A percentile compares a stretch with the other conserved stretches of the same genome.
Evolutionary conservation across 2,888 invertebrate species (phyloP).

Genomic region (Lathronympha strigana): DNA sequence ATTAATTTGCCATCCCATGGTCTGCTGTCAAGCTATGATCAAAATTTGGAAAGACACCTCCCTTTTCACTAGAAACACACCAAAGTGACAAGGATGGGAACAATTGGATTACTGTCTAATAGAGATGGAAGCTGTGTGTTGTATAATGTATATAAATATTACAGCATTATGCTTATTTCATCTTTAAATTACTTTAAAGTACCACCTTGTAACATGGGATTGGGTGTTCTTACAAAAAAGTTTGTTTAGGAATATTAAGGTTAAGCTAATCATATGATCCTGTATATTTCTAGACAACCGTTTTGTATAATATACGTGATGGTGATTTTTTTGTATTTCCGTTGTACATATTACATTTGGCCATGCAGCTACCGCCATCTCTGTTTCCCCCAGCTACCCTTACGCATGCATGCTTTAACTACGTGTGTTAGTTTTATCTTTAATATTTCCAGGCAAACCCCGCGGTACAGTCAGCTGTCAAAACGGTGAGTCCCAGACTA

Average conservation of each 20-base stretch:
- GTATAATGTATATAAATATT: not conserved
- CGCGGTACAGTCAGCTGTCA: slow-evolving; percentile 96
- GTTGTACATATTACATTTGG: not conserved
- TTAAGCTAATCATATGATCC: too few relatives aligned
- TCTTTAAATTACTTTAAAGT: too few relatives aligned
- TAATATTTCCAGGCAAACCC: slow-evolving; percentile 94
- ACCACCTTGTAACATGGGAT: too few relatives aligned
- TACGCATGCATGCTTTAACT: slow-evolving; percentile 73
- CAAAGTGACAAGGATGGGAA: not conserved
- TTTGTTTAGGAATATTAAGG: too few relatives aligned
- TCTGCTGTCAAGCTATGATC: too few relatives aligned
- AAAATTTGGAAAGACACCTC: too few relatives aligned
- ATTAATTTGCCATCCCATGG: not conserved
- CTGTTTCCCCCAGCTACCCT: slow-evolving; percentile 34
- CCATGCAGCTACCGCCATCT: not conserved
- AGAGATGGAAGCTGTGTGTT: slow-evolving; percentile 6
- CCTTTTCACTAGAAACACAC: not conserved
- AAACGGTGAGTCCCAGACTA: slow-evolving; percentile 90
- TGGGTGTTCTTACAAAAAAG: too few relatives aligned
- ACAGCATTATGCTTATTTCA: too few relatives aligned
- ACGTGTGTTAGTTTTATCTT: slow-evolving; percentile 65
- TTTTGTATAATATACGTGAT: not conserved
- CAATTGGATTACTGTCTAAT: not conserved
- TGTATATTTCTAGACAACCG: too few relatives aligned
- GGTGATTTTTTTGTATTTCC: not conserved